Evolutionary conservation across 2,888 invertebrate genomes (phyloP), one percentile per base, ranked within the genome.

Genomic region (Scaptomyza polygonia): DNA sequence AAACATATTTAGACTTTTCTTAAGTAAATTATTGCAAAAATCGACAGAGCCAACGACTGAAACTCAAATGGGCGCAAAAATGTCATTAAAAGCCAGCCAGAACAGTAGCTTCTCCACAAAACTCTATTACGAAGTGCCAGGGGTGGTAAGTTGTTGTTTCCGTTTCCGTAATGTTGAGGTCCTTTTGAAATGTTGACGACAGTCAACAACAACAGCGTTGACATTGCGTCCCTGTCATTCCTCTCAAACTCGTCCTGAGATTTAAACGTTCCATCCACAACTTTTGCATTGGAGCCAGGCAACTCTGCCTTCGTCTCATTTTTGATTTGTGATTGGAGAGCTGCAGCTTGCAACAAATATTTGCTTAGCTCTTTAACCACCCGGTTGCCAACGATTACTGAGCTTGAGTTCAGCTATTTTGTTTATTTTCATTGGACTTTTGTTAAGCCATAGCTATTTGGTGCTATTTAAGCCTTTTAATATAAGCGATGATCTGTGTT

Each of bases 11-110:
- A 67, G 86, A 76, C 67, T 69, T 80, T 83, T 75, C 88, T 83
- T 83, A 86, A 83, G 83, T 85, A 86, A 85, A 87, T 85, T 83
- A 86, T 79, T 70, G 83, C 86, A 66, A 69, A 83, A 77, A 74
- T 79, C 79, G 83, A 77, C 69, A 75, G 66, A 52, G 53, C 14
- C 43, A 53, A 51, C 63, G 62, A 72, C 77, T 82, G 87, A 86
- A 84, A 74, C 75, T 75, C 66, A 82, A 84, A 84, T 84, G 84
- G 82, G 84, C 86, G 72, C 84, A 84, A 86, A 85, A 77, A 87
- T 87, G 83, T 87, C 84, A 87, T 85, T 85, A 85, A 87, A 74
- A 64, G 71, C 47, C 72, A 74, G 62, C 63, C 66, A 65, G 58
- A 45, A 40, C 30, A 44, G 32, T n/a, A 27, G 14, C 34, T 34